Conservation (phyloP, 1,140 invertebrate species). For the Drosophila tani region DNA sequence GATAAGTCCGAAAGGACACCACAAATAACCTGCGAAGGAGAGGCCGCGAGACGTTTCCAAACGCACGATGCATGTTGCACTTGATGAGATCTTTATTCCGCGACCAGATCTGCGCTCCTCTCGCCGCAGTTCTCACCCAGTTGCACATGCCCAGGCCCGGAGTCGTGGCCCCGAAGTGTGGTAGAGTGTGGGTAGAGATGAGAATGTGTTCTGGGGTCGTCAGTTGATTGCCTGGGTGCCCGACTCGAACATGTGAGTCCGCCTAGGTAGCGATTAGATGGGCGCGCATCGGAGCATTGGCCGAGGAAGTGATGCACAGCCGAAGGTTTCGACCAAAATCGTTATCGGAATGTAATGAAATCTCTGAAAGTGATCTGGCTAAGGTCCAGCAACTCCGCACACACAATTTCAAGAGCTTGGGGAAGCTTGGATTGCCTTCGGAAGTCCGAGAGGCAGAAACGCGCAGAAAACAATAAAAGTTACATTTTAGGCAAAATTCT, state of each 20-base stretch:
- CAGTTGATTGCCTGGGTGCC: constrained; percentile 53
- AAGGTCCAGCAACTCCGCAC: not conserved
- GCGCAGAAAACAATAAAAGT: constrained; percentile 68
- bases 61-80: constrained; percentile 72
- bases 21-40: constrained; percentile 53
- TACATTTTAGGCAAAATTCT: constrained; percentile 61
- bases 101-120: constrained; percentile 23
- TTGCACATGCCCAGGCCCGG: constrained; percentile 29
- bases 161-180: constrained; percentile 15
- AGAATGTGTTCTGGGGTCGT: constrained; percentile 30
- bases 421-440: no score
- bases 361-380: constrained; percentile 16
- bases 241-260: constrained; percentile 44
- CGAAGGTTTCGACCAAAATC: constrained; percentile 24
- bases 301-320: constrained; percentile 14
- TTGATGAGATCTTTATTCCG: constrained; percentile 80
- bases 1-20: constrained; percentile 72
- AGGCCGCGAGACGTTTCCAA: constrained; percentile 2
- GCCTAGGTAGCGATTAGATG: constrained; percentile 61
- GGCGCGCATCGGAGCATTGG: constrained; percentile 26
- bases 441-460: constrained; percentile 12
- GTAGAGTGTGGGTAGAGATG: constrained; percentile 47
- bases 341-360: constrained; percentile 51
- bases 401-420: not conserved
- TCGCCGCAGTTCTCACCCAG: constrained; percentile 1